Percentiles rank a stretch among this genome's conserved stretches.
Evolutionary conservation across 2,888 invertebrate species (phyloP).

Genomic region (Eumerus sabulonum): DNA sequence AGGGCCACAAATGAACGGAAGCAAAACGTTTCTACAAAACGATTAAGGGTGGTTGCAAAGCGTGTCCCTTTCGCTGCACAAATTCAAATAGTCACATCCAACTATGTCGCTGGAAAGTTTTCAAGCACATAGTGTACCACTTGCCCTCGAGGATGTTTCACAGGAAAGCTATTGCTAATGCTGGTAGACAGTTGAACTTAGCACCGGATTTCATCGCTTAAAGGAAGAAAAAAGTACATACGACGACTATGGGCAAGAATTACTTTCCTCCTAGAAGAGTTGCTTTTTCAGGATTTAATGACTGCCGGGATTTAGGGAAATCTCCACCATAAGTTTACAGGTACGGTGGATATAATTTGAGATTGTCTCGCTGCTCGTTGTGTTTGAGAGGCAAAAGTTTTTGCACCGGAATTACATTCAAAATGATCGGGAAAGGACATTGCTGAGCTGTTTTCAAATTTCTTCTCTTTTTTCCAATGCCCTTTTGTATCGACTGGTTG

Average conservation of each 20-base stretch:
- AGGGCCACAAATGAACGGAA: slow-evolving; percentile 11
- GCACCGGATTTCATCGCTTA: slow-evolving; percentile 41
- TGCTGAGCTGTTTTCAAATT: slow-evolving; percentile 35
- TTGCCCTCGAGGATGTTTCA: slow-evolving; percentile 26
- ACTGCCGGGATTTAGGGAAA: slow-evolving; percentile 66
- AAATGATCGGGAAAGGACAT: slow-evolving; percentile 58
- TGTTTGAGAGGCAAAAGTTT: slow-evolving; percentile 52
- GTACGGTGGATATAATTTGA: slow-evolving; percentile 63
- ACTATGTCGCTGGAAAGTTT: slow-evolving; percentile 19
- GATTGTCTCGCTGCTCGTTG: slow-evolving; percentile 57
- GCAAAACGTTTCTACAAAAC: slow-evolving; percentile 26
- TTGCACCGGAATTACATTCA: slow-evolving; percentile 64
- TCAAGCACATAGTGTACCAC: slow-evolving; percentile 4
- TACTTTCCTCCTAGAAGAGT: slow-evolving; percentile 23
- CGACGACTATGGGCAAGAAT: slow-evolving; percentile 19
- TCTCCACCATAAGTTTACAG: slow-evolving; percentile 65
- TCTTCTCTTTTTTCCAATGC: slow-evolving; percentile 2
- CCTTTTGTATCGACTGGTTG: slow-evolving; percentile 4
- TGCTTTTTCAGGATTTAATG: slow-evolving; percentile 55
- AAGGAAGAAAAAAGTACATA: slow-evolving; percentile 25
- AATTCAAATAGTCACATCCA: slow-evolving; percentile 58
- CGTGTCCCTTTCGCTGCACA: slow-evolving; percentile 57
- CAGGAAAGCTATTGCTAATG: slow-evolving; percentile 43
- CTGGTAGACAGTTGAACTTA: slow-evolving; percentile 62
- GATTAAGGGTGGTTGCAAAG: slow-evolving; percentile 47